Base-by-base conservation (phyloP, 2,888 invertebrate genomes). In the Pristionchus maxplancki region DNA sequence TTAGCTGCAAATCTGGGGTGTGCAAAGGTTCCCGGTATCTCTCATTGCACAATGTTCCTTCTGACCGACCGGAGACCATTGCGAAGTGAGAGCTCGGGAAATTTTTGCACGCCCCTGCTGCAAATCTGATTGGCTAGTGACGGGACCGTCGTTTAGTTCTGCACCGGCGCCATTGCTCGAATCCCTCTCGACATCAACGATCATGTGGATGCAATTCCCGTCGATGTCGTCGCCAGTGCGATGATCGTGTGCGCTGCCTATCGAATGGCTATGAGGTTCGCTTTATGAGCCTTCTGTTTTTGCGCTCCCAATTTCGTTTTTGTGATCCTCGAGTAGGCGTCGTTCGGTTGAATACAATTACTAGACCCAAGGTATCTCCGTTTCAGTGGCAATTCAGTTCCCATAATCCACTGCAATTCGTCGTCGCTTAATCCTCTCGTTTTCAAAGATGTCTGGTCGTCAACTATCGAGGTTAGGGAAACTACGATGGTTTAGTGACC, bases 351-450 rank as follows among this genome's bases (percentile, higher is more conserved):
- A n/a, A n/a, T n/a, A n/a, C n/a, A n/a, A n/a, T n/a, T n/a, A n/a
- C n/a, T n/a, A n/a, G n/a, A n/a, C n/a, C n/a, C n/a, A n/a, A n/a
- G n/a, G n/a, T n/a, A n/a, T n/a, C n/a, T n/a, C n/a, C n/a, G n/a
- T n/a, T n/a, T 1, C 71, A 74, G 71, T 37, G 71, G n/a, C 0
- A 31, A 9, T 24, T n/a, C 78, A 6, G 28, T 48, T 28, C 78
- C 78, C 13, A n/a, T 78, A 1, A 24, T 78, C n/a, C 78, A 78
- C 15, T 78, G 78, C n/a, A 78, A 78, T 48, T 48, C 78, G 17
- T 28, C 78, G 15, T 20, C 24, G 17, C 15, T 78, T 0, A 78
- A 78, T 17, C 78, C 78, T 1, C 13, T 78, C 9, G 15, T 40
- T 1, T 78, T 48, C 44, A 34, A 20, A 1, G 34, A 78, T 48